These are phyloP conservation scores for Sebastes minor DNA, from an alignment of 2,797 vertebrate genomes.

Conservation along the genomic window DNA sequence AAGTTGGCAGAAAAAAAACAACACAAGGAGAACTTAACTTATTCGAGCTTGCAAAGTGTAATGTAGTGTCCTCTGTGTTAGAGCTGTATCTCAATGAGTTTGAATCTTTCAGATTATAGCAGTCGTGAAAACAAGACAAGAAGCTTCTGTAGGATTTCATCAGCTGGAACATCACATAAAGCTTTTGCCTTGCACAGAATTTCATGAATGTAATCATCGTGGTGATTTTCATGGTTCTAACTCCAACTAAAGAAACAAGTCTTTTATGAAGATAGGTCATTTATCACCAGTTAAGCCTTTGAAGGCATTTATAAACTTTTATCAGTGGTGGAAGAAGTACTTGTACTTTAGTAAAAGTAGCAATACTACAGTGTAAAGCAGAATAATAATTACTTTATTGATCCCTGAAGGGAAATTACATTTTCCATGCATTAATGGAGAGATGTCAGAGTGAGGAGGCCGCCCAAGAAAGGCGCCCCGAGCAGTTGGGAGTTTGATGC, in stretches of 20 bases:
- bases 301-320: not conserved
- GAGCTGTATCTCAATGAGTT: not conserved
- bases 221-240: not conserved
- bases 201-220: not conserved
- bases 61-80: not conserved
- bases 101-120: not conserved
- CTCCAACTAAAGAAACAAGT: not conserved
- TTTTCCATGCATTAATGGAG: too few species aligned
- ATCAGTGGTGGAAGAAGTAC: too few species aligned
- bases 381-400: too few species aligned
- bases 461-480: too few species aligned
- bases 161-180: not conserved
- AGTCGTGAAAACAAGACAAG: not conserved
- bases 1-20: constrained; percentile 7
- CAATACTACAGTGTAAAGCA: too few species aligned
- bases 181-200: not conserved
- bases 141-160: not conserved
- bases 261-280: not conserved
- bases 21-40: constrained; percentile 13
- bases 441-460: too few species aligned
- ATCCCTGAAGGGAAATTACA: too few species aligned
- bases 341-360: too few species aligned
- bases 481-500: too few species aligned
- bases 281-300: not conserved
- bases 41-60: not conserved